Evolutionary conservation across 2,888 invertebrate genomes (phyloP), one percentile per base, ranked within the genome.

Genomic region (Palloptera scutellata): DNA sequence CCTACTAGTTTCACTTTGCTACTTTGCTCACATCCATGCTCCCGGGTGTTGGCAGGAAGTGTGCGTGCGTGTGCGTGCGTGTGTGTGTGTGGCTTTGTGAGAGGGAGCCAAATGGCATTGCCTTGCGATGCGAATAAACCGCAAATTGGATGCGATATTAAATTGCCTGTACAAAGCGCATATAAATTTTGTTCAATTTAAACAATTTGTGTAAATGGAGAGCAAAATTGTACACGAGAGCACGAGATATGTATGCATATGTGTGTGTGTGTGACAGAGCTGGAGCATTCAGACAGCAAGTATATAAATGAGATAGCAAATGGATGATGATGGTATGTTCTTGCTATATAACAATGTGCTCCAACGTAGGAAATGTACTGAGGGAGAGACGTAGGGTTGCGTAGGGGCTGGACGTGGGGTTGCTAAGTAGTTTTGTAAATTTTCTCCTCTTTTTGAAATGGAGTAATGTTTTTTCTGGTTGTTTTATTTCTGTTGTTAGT

Each of bases 61-160:
- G 30, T 30, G 30, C 6, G 6, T 19, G 2, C 13, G 48, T 11
- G n/a, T 13, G 57, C 13, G 51, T n/a, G 41, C 19, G 54, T 17
- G 12, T n/a, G 41, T 19, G 54, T 17, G 9, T 30, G 17, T 19
- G 41, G 40, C 45, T 12, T 11, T 45, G 17, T 19, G 43, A 20
- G 15, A 20, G 43, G 15, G 19, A n/a, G 17, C 13, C 59, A 41
- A 53, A n/a, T 15, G 54, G 59, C 43, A 53, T 45, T 51, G 40
- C 60, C 41, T 17, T 53, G 45, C 69, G 61, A 64, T 63, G 79
- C 79, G 80, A 77, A 81, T 79, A 81, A 81, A 82, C 83, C 83
- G 80, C 83, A 83, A 83, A 83, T 83, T 83, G 84, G 83, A 83
- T 82, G 80, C 79, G 79, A 82, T 83, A 83, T 81, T 83, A 83